phyloP scores from a whole-genome alignment of 2,113 vertebrate genomes.

The Mandrillus leucophaeus region DNA sequence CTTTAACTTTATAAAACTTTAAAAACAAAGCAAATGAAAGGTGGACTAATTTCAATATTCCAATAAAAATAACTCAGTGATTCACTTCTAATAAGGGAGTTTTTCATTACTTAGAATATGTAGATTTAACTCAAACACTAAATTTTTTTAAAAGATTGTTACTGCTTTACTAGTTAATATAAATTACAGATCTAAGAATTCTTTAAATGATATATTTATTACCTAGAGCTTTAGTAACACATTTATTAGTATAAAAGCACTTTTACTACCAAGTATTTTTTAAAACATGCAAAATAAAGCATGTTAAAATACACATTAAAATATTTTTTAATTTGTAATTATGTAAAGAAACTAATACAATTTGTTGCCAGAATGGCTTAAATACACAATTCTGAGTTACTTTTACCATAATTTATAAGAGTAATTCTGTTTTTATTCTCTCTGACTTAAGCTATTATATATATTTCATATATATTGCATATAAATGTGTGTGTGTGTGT shows the following conservation, averaged over 20 bases:
- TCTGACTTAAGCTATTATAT: neutral
- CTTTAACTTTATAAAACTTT: conserved; percentile 30
- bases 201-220: conserved; percentile 11
- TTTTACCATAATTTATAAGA: conserved; percentile 25
- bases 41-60: conserved; percentile 25
- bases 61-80: conserved; percentile 43
- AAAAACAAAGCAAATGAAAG: conserved; percentile 36
- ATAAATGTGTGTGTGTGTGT: neutral
- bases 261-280: conserved; percentile 31
- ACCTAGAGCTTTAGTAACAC: neutral
- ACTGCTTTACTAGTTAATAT: neutral
- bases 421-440: conserved; percentile 22
- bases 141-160: neutral
- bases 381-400: neutral
- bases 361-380: neutral
- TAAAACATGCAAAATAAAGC: neutral
- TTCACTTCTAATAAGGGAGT: neutral
- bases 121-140: conserved; percentile 22
- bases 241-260: neutral
- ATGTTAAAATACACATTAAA: no score
- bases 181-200: neutral
- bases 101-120: conserved; percentile 43
- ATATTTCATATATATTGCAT: neutral
- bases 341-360: neutral
- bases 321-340: neutral